These are phyloP conservation scores for Piscicola geometra DNA, from an alignment of 2,888 invertebrate genomes.

Conservation along the genomic window DNA sequence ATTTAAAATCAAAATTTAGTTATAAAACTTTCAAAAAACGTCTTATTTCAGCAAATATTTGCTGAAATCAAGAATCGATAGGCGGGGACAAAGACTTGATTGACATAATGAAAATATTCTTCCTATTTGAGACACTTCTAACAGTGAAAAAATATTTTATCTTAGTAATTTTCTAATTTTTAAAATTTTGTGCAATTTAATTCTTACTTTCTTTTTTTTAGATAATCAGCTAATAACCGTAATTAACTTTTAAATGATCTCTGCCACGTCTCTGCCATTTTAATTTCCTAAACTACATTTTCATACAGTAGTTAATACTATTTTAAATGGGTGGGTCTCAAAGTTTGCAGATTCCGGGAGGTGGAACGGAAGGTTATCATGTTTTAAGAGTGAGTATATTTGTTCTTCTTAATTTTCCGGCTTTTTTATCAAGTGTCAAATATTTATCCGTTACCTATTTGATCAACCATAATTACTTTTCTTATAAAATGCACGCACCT, in stretches of 20 bases:
- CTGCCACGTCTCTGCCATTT: slow-evolving; percentile 24
- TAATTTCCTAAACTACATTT: background rate
- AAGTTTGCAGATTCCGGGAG: slow-evolving; percentile 50
- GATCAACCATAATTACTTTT: no score
- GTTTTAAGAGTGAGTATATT: slow-evolving; percentile 51
- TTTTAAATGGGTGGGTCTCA: slow-evolving; percentile 36
- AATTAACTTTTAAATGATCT: background rate
- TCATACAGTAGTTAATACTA: background rate
- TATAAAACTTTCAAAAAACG: background rate
- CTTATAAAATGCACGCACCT: background rate
- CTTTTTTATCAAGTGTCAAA: no score
- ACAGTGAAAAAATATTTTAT: background rate
- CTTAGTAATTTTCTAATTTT: no score
- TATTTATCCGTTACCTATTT: no score
- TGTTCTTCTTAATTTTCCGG: background rate
- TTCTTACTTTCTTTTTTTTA: no score
- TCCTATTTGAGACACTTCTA: background rate
- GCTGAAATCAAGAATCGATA: background rate
- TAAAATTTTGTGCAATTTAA: no score
- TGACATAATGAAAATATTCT: background rate
- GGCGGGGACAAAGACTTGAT: slow-evolving; percentile 14
- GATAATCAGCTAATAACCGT: no score
- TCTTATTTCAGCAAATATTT: background rate
- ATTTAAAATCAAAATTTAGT: background rate
- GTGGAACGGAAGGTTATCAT: slow-evolving; percentile 56